Evolutionary conservation across 2,888 invertebrate species (phyloP), one percentile per base, ranked within the genome.

Genomic region (Shargacucullia verbasci): DNA sequence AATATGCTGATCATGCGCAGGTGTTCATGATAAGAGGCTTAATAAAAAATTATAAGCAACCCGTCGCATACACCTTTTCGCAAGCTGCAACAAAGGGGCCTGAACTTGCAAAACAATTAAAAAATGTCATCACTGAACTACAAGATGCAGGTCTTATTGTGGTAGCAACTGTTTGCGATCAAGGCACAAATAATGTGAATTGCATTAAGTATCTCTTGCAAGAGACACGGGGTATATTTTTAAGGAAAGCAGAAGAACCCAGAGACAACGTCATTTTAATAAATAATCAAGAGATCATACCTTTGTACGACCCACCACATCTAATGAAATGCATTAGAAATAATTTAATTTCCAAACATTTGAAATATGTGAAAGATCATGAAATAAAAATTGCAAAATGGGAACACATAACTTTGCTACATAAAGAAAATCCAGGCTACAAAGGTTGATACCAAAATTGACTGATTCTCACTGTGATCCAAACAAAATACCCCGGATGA

Each of bases 361-460:
- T 33, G n/a, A 10, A 33, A 33, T 33, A 33, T 33, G n/a, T 10
- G 4, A 5, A 2, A 7, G 9, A 31, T 10, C 7, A 33, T n/a
- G 33, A n/a, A 1, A 33, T 11, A 1, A 10, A 5, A 33, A 11
- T 9, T 1, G n/a, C n/a, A 6, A 33, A 33, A n/a, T 33, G 33
- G 33, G 1, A 10, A 1, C 33, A 33, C 9, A 3, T 33, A 11
- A 2, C 8, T 3, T 9, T 33, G n/a, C 4, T 43, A 27, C 29
- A 35, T 10, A 14, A n/a, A 0, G 14, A 35, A 25, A 50, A 43
- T 10, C 41, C 50, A 10, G 29, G 34, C 0, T 37, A 43, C 27
- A 43, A 52, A 45, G 13, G 15, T 11, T 45, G 12, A 8, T 45
- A 2, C 38, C 38, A 0, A 46, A 46, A 31, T 37, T 46, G n/a